Evolutionary conservation across 2,888 invertebrate genomes (phyloP).

Genomic region (Ectropis crepuscularia): DNA sequence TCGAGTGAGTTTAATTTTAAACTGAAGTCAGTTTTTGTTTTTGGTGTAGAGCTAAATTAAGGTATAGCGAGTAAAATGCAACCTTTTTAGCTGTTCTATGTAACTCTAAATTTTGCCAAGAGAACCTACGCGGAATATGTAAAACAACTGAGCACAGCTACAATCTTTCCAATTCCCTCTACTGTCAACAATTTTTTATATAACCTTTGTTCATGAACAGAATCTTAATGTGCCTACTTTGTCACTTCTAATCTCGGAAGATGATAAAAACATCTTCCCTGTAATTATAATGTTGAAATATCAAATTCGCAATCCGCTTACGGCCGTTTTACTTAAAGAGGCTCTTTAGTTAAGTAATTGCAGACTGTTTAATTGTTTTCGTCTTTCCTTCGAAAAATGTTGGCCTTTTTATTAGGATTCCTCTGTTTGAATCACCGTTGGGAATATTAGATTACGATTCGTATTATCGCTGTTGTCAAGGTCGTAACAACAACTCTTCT

Average conservation of each 20-base stretch:
- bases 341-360: conserved; percentile 35
- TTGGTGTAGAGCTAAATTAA: too few species aligned
- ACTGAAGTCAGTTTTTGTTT: too few species aligned
- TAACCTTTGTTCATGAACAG: neutral
- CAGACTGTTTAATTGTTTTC: conserved; percentile 22
- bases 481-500: neutral
- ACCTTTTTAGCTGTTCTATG: too few species aligned
- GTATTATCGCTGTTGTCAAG: neutral
- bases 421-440: conserved; percentile 1
- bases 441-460: neutral
- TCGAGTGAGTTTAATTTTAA: too few species aligned
- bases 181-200: neutral
- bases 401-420: neutral
- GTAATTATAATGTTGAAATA: conserved; percentile 21
- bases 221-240: neutral
- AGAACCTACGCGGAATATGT: too few species aligned
- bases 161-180: neutral
- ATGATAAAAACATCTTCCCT: conserved; percentile 4
- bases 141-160: too few species aligned
- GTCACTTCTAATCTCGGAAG: neutral
- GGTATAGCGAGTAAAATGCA: too few species aligned
- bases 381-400: conserved; percentile 10
- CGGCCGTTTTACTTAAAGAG: conserved; percentile 26
- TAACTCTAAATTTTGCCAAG: too few species aligned
- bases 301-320: conserved; percentile 33